These are phyloP conservation scores for Heteromormyrus szaboi DNA, from an alignment of 2,797 vertebrate species.

Conservation along the genomic window DNA sequence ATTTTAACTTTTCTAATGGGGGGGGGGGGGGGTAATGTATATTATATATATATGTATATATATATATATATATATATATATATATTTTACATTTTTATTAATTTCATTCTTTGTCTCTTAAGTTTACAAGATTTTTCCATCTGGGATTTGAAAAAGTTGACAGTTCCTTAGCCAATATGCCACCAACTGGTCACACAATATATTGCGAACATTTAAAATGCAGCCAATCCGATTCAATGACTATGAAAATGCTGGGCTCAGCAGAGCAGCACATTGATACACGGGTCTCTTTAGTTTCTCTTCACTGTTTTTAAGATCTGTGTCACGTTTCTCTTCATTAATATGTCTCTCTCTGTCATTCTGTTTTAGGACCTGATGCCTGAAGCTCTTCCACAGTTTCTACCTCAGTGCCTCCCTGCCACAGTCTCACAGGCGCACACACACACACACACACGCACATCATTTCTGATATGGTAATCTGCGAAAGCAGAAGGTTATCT, in stretches of 20 bases:
- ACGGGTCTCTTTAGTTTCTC: neutral
- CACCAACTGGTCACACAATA: neutral
- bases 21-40: neutral
- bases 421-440: neutral
- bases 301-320: neutral
- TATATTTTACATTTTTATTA: neutral
- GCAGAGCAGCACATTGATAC: neutral
- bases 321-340: neutral
- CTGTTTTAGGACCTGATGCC: neutral
- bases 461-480: neutral
- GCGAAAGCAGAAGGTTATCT: conserved; percentile 18
- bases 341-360: neutral
- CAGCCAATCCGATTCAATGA: neutral
- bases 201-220: neutral
- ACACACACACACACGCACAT: neutral
- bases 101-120: neutral
- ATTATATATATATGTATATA: no score
- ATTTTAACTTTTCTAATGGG: neutral
- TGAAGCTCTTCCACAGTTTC: neutral
- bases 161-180: neutral
- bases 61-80: no score
- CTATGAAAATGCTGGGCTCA: neutral
- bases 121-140: neutral
- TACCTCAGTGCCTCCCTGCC: neutral
- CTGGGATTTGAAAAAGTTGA: neutral